Conservation (phyloP, 2,888 invertebrate species). For the Iselma pallidipennis region DNA sequence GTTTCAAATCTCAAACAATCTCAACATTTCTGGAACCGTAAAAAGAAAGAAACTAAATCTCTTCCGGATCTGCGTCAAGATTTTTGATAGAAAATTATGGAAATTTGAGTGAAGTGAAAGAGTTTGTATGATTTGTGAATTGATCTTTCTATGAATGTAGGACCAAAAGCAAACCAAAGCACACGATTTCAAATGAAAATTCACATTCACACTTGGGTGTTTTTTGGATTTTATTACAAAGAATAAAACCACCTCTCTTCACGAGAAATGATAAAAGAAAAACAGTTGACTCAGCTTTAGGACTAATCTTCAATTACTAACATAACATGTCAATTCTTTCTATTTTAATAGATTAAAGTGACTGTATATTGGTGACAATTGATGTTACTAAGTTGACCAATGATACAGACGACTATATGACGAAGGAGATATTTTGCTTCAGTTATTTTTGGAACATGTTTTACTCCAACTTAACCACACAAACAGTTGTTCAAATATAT, state of each 20-base stretch:
- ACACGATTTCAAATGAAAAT: too few relatives aligned
- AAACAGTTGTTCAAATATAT: not conserved
- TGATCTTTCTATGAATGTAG: not conserved
- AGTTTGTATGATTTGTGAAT: not conserved
- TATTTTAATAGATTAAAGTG: conserved; percentile 1
- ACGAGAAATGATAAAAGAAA: too few relatives aligned
- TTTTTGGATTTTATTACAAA: too few relatives aligned
- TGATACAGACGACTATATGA: not conserved
- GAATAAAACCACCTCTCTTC: too few relatives aligned
- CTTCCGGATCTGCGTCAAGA: not conserved
- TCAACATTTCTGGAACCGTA: not conserved
- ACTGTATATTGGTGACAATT: conserved; percentile 1
- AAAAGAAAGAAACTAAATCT: not conserved
- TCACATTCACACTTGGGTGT: too few relatives aligned
- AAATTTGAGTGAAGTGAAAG: not conserved
- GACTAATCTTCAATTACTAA: not conserved
- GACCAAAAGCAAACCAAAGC: not conserved
- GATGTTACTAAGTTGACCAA: not conserved
- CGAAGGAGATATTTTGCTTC: not conserved
- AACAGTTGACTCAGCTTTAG: not conserved
- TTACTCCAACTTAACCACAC: not conserved
- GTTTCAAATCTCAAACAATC: too few relatives aligned
- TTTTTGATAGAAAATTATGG: not conserved
- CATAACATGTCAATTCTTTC: not conserved
- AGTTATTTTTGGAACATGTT: conserved; percentile 1